Percentiles rank a stretch among this genome's conserved stretches.
Evolutionary conservation across 1,140 invertebrate species (phyloP).

Genomic region (Neotoxoptera formosana): DNA sequence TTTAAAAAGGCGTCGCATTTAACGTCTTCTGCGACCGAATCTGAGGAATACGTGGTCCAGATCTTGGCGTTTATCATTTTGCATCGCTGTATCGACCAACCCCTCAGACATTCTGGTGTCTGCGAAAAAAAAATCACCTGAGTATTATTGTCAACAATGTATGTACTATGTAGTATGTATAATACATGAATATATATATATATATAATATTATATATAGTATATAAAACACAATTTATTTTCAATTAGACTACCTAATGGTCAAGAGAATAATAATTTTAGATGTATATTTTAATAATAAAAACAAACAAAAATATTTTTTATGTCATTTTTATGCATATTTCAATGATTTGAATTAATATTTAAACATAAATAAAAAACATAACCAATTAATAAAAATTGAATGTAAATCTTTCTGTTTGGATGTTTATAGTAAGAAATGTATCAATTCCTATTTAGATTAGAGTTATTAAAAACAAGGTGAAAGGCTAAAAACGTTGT

Average conservation of each 20-base stretch:
- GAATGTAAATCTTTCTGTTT: too few relatives aligned
- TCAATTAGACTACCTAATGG: neutral
- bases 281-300: too few relatives aligned
- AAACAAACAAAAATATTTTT: too few relatives aligned
- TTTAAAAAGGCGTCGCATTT: neutral
- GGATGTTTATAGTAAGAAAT: neutral
- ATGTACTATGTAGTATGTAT: neutral
- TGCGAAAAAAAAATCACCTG: constrained; percentile 5
- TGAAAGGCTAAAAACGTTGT: neutral
- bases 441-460: neutral
- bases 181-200: too few relatives aligned
- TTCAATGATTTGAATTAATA: neutral
- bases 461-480: too few relatives aligned
- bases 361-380: too few relatives aligned
- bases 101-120: constrained; percentile 48
- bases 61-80: constrained; percentile 76
- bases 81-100: constrained; percentile 36
- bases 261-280: neutral
- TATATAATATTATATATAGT: too few relatives aligned
- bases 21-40: constrained; percentile 73
- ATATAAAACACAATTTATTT: neutral
- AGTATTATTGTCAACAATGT: constrained; percentile 23
- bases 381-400: too few relatives aligned
- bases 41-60: constrained; percentile 82
- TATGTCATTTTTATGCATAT: neutral